Evolutionary conservation across 2,113 vertebrate genomes (phyloP).

Genomic region (Budorcas taxicolor): DNA sequence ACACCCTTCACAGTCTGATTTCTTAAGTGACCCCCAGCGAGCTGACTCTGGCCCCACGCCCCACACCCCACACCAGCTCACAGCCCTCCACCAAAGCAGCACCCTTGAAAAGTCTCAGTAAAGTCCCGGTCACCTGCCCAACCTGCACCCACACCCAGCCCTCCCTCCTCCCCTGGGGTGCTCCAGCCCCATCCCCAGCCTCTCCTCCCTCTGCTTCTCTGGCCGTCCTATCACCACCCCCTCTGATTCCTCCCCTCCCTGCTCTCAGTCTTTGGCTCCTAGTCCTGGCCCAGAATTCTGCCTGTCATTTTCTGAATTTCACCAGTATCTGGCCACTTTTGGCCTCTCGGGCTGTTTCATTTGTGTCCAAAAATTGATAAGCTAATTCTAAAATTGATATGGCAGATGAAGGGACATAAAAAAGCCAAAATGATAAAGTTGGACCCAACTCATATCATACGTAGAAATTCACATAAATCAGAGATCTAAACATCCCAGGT

Average conservation of each 20-base stretch:
- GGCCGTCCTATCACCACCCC: neutral
- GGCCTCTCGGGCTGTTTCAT: neutral
- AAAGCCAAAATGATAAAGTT: neutral
- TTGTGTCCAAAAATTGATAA: neutral
- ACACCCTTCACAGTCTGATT: neutral
- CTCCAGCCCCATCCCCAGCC: neutral
- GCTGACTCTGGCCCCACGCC: no score
- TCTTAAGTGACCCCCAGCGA: neutral
- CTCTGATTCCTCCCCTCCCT: neutral
- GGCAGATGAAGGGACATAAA: neutral
- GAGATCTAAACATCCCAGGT: neutral
- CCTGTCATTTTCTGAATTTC: neutral
- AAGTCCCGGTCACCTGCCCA: rapidly evolving
- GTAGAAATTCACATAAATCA: neutral
- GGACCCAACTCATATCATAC: neutral
- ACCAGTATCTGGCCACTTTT: neutral
- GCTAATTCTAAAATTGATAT: neutral
- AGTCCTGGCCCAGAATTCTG: neutral
- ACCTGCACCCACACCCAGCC: rapidly evolving
- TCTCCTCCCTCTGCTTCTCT: neutral
- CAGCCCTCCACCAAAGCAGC: neutral
- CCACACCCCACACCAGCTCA: rapidly evolving
- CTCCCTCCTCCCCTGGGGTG: neutral
- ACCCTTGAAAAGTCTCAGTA: neutral
- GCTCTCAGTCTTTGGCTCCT: neutral